These are phyloP conservation scores for Tromatobia lineatoria DNA, from an alignment of 2,888 invertebrate genomes.

Conservation along the genomic window DNA sequence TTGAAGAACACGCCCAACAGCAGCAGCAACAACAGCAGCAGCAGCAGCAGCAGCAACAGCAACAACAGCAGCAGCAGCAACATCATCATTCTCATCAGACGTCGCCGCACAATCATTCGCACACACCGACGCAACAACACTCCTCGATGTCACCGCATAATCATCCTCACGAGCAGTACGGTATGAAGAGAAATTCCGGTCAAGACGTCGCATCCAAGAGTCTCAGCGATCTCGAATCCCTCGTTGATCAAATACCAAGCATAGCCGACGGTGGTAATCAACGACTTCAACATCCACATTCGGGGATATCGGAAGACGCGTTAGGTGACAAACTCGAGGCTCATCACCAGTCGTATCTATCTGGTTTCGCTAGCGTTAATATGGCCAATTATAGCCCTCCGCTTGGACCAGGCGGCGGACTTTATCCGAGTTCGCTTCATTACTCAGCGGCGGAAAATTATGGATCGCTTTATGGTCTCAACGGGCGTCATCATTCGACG, in stretches of 20 bases:
- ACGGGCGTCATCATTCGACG: conserved; percentile 74
- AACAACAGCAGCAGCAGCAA: conserved; percentile 79
- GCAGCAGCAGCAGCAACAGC: conserved; percentile 79
- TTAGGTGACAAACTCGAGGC: conserved; percentile 81
- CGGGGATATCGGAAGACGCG: conserved; percentile 79
- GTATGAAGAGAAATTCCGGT: conserved; percentile 80
- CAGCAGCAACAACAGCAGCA: conserved; percentile 83
- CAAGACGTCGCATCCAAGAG: conserved; percentile 95
- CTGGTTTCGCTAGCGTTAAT: conserved; percentile 74
- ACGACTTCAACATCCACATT: conserved; percentile 79
- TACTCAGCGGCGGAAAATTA: conserved; percentile 81
- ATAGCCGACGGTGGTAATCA: conserved; percentile 90
- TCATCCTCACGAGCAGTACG: conserved; percentile 83
- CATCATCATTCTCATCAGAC: conserved; percentile 83
- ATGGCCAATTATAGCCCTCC: conserved; percentile 83
- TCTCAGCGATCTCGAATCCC: conserved; percentile 94
- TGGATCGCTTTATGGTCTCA: conserved; percentile 80
- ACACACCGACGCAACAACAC: conserved; percentile 81
- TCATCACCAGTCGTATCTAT: conserved; percentile 77
- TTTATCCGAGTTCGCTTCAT: conserved; percentile 79
- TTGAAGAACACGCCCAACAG: conserved; percentile 82
- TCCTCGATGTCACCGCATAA: conserved; percentile 84
- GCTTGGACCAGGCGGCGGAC: conserved; percentile 75
- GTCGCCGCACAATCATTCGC: conserved; percentile 82
- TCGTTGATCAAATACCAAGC: conserved; percentile 96